These are phyloP conservation scores for Leptinotarsa juncta DNA, from an alignment of 2,888 invertebrate species.

Conservation along the genomic window DNA sequence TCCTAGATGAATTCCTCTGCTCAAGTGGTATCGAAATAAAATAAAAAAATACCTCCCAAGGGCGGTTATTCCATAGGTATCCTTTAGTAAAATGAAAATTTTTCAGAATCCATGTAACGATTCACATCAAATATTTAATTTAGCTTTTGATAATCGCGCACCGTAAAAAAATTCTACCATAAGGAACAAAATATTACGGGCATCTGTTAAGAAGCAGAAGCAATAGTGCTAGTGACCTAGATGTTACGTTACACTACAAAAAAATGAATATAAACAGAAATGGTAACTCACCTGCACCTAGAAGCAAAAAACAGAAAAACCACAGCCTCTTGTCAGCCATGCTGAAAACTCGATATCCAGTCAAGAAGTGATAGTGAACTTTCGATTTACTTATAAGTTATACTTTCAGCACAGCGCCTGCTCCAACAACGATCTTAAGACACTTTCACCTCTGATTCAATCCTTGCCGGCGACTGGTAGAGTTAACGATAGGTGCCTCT, in stretches of 20 bases:
- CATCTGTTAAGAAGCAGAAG: not conserved
- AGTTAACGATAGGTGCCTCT: constrained; percentile 62
- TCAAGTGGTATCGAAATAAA: too few relatives aligned
- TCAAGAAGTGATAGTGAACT: constrained; percentile 64
- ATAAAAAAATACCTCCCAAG: too few relatives aligned
- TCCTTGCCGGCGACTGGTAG: constrained; percentile 57
- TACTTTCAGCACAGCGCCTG: constrained; percentile 61
- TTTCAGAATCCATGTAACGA: too few relatives aligned
- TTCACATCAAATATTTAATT: too few relatives aligned
- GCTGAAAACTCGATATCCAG: constrained; percentile 64
- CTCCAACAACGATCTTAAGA: constrained; percentile 45
- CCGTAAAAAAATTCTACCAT: not conserved
- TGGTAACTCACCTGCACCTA: constrained; percentile 64
- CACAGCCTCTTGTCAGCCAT: constrained; percentile 65
- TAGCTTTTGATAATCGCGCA: too few relatives aligned
- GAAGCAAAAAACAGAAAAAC: constrained; percentile 65
- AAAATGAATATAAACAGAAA: constrained; percentile 13
- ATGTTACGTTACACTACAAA: not conserved
- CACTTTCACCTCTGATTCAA: constrained; percentile 60
- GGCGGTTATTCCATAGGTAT: too few relatives aligned
- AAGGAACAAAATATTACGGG: not conserved
- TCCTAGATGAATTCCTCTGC: too few relatives aligned
- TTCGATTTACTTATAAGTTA: constrained; percentile 66
- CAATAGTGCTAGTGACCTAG: not conserved
- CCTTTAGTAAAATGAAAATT: too few relatives aligned